Evolutionary conservation across 37 sponge, comb jelly and placozoan genomes (phyloP), one percentile per base, ranked within the genome.

Genomic region (Agelas oroides): DNA sequence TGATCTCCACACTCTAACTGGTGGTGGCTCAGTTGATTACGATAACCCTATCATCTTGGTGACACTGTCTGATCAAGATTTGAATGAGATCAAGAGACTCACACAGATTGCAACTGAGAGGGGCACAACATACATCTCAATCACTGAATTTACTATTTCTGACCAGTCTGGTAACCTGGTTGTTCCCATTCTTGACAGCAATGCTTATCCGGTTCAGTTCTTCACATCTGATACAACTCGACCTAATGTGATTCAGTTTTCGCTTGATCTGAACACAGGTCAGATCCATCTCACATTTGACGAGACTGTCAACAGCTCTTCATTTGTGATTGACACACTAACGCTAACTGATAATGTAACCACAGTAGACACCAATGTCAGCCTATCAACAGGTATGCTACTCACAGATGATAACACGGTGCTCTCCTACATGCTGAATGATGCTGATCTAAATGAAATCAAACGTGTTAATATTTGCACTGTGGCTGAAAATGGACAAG

Each of bases 401-500:
- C 84, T 84, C 21, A 79, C 84, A 21, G 53, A 57, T 27, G 93
- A 96, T 69, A 72, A 66, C 46, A 92, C 88, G 1, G 69, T 68
- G 31, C 64, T 92, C 34, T 81, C 94, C 8, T 86, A 89, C 60
- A 36, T n/a, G 58, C 55, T 96, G 0, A 89, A 77, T 57, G 60
- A 32, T 11, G 77, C 59, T 58, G 89, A 91, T 46, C 79, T 94
- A 30, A 94, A 96, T 64, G 59, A 74, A n/a, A 62, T 96, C 46
- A 96, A 96, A 60, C 52, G 70, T n/a, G 59, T 93, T 17, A 78
- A 94, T 60, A 71, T 96, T 19, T 94, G 97, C 77, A 89, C 92
- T 11, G 27, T 37, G 33, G 46, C 3, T 16, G 58, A 52, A 2
- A 68, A 30, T 25, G 95, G 95, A 0, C 66, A 53, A 12, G 95